Evolutionary conservation across 1,140 invertebrate species (phyloP).

Genomic region (Pseudomyrmex flavicornis): DNA sequence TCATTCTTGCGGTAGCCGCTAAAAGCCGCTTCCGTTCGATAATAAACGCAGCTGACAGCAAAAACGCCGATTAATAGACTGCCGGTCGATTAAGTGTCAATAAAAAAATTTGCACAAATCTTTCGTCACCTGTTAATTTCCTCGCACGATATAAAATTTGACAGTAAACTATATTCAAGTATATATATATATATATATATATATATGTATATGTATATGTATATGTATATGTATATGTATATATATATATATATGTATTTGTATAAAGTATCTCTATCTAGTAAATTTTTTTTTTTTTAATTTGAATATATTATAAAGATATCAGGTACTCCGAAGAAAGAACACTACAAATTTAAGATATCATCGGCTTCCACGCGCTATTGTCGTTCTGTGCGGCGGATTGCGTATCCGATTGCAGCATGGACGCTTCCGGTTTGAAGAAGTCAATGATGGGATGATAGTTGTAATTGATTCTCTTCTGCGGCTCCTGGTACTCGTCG

Average conservation of each 20-base stretch:
- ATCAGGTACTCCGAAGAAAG: constrained; percentile 79
- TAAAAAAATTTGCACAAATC: not conserved
- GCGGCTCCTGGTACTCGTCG: constrained; percentile 80
- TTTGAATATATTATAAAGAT: constrained; percentile 50
- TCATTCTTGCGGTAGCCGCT: too few species aligned
- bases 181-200: too few species aligned
- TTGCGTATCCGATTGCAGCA: constrained; percentile 77
- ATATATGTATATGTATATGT: not conserved
- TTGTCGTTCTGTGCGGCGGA: constrained; percentile 52
- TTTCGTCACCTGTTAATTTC: not conserved
- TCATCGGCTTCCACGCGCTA: constrained; percentile 83
- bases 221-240: not conserved
- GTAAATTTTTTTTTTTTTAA: constrained; percentile 19
- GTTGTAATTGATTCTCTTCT: constrained; percentile 91
- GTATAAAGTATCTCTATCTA: not conserved
- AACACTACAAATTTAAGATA: constrained; percentile 72
- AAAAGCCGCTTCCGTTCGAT: too few species aligned
- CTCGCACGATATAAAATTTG: too few species aligned
- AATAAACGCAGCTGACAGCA: too few species aligned
- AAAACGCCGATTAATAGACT: too few species aligned
- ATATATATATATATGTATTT: not conserved
- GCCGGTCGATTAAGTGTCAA: too few species aligned
- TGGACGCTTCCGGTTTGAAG: constrained; percentile 87
- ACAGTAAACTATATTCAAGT: too few species aligned
- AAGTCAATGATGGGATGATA: constrained; percentile 95